These are phyloP conservation scores for Mactromeris polynyma DNA, from an alignment of 2,888 invertebrate genomes.

Conservation along the genomic window DNA sequence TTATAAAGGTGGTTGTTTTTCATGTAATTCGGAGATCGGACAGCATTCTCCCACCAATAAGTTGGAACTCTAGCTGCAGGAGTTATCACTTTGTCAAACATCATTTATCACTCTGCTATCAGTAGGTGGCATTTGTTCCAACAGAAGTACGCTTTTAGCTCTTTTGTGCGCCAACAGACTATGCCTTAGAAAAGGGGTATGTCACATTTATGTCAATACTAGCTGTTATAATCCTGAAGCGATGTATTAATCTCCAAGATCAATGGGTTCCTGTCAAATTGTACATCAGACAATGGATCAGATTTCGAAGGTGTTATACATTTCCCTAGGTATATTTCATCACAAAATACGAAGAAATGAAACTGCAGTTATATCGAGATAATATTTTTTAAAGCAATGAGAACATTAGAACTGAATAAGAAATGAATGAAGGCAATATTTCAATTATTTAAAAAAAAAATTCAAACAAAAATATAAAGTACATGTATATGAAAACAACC, in stretches of 20 bases:
- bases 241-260: neutral
- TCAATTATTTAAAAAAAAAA: no score
- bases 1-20: neutral
- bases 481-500: no score
- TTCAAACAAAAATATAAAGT: no score
- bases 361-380: no score
- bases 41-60: neutral
- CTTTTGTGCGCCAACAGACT: neutral
- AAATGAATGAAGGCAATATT: no score
- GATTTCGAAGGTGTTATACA: neutral
- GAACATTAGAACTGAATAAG: no score
- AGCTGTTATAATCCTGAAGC: neutral
- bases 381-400: no score
- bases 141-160: neutral
- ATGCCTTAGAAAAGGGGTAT: neutral
- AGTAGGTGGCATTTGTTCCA: neutral
- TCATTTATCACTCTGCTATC: neutral
- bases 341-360: no score
- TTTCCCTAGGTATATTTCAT: neutral
- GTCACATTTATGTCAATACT: neutral
- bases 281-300: neutral
- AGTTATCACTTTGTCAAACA: constrained; percentile 8
- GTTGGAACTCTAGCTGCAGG: neutral
- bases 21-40: no score
- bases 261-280: neutral